Evolutionary conservation across 1,140 invertebrate species (phyloP), one percentile per base, ranked within the genome.

Genomic region (Tyrophagus putrescentiae): DNA sequence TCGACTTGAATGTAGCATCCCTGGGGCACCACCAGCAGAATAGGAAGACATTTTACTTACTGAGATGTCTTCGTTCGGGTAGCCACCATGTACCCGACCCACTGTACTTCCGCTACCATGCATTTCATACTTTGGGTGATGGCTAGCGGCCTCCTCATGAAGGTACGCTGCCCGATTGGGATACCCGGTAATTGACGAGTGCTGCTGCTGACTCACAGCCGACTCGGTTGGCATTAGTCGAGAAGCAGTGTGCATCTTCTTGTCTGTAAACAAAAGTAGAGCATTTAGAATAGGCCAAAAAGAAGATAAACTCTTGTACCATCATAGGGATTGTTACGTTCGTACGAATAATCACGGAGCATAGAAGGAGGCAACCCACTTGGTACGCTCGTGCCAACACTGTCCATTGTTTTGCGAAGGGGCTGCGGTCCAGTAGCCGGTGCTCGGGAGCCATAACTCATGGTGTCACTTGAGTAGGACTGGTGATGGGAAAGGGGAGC

Each of bases 31-130:
- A 13, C 18, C 45, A 18, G 21, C 31, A 48, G 45, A 48, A 48
- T 48, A 48, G 7, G 45, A 48, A 48, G 45, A 48, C 45, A 48
- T 48, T 48, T 48, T 48, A 48, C 45, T 48, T 48, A 48, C 45
- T 13, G 45, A 21, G 18, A 21, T 6, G 23, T 48, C 45, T 48
- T 48, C 45, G 9, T 21, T 48, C 23, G 7, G 21, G 18, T 7
- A 7, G 31, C 7, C 45, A 7, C 45, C 45, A 39, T 39, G 21
- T 48, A 18, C 7, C 45, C 18, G 45, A 7, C 31, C 21, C 18
- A 21, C 18, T 25, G 18, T 29, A 48, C 31, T 48, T 48, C 45
- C 45, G 21, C 45, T 48, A 48, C 21, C 23, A 18, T 25, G 45
- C 7, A 48, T 7, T 25, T 48, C 45, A 21, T 48, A 48, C 18